Percentiles rank a stretch among this genome's conserved stretches.
phyloP scores from a whole-genome alignment of 2,797 vertebrate species.

The Manis pentadactyla region DNA sequence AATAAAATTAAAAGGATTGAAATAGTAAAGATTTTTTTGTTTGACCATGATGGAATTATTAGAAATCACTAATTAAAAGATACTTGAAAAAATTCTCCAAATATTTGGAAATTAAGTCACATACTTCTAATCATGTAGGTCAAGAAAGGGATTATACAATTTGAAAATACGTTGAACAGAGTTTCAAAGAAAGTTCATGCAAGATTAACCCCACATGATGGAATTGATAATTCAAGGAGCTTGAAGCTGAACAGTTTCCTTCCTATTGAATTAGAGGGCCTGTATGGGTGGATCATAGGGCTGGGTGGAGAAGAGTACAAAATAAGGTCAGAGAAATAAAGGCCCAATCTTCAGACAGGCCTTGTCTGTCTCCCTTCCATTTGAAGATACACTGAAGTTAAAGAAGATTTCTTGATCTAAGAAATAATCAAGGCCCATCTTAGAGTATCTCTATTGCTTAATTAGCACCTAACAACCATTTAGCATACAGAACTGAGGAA shows the following conservation, averaged over 20 bases:
- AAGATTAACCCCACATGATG: neutral
- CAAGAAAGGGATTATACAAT: neutral
- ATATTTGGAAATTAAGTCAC: slow-evolving; percentile 1
- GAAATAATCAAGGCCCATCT: neutral
- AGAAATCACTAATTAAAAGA: slow-evolving; percentile 42
- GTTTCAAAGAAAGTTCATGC: neutral
- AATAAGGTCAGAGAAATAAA: neutral
- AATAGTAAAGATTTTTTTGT: neutral
- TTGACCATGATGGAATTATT: neutral
- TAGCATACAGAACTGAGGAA: neutral
- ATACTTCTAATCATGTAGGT: neutral
- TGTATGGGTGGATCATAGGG: neutral
- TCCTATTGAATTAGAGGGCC: neutral
- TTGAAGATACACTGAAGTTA: too few relatives aligned
- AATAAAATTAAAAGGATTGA: neutral
- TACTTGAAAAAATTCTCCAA: neutral
- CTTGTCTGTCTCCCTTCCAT: too few relatives aligned
- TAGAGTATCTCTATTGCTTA: neutral
- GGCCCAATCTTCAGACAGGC: neutral
- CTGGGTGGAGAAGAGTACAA: neutral
- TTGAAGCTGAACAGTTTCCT: neutral
- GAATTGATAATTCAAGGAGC: neutral
- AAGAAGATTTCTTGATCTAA: too few relatives aligned
- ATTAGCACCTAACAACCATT: neutral
- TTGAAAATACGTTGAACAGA: neutral